phyloP scores from a whole-genome alignment of 2,888 invertebrate genomes.

The Tetragonisca angustula region DNA sequence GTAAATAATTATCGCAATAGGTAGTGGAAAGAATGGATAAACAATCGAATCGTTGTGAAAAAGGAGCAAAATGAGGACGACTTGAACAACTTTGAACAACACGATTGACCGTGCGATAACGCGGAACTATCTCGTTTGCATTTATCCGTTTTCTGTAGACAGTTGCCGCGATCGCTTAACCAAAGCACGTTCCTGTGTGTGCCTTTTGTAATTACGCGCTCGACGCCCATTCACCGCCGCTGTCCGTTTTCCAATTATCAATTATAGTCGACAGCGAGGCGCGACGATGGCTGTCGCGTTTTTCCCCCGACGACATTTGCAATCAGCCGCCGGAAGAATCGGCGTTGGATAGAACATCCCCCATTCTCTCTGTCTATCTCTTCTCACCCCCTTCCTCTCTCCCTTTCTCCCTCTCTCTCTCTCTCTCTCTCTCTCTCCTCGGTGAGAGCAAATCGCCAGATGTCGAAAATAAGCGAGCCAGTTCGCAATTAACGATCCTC shows the following conservation, averaged over 20 bases:
- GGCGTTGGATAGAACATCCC: conserved; percentile 14
- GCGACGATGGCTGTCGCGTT: conserved; percentile 2
- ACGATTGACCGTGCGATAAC: conserved; percentile 28
- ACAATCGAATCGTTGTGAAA: background rate
- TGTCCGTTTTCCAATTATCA: conserved; percentile 51
- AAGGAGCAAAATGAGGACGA: background rate
- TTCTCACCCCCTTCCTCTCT: background rate
- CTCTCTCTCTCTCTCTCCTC: background rate
- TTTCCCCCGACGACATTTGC: conserved; percentile 57
- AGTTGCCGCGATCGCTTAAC: conserved; percentile 7
- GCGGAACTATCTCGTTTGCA: background rate
- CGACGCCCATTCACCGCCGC: background rate
- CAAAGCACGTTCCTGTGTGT: background rate
- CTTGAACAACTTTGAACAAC: background rate
- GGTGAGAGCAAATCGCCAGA: conserved; percentile 15
- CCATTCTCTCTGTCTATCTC: background rate
- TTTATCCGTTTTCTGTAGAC: background rate
- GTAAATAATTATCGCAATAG: background rate
- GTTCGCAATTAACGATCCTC: conserved; percentile 51
- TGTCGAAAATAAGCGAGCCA: conserved; percentile 51
- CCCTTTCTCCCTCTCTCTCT: background rate
- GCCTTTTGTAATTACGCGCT: conserved; percentile 19
- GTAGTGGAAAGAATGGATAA: background rate
- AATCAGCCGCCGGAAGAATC: background rate
- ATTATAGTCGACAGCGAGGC: conserved; percentile 24